Conservation (phyloP, 2,113 vertebrate species). For the Pteruthius melanotis region DNA sequence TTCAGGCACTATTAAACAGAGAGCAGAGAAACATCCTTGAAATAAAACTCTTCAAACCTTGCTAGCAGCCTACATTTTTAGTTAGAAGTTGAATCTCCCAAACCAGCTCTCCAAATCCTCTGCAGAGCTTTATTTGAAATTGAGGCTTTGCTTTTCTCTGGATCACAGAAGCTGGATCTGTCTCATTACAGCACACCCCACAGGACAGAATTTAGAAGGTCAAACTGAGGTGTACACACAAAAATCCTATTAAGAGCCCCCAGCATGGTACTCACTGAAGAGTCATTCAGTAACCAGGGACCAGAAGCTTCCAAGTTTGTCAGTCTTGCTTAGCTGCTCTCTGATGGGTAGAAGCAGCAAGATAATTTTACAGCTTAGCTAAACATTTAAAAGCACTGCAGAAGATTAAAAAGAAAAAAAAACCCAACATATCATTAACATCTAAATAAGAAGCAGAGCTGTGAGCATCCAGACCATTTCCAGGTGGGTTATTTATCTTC, state of each 20-base stretch:
- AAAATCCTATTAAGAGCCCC: conserved; percentile 41
- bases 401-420: not conserved
- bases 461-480: not conserved
- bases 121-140: not conserved
- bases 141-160: not conserved
- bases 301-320: not conserved
- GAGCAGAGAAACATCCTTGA: not conserved
- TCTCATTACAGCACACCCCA: conserved; percentile 13
- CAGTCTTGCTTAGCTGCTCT: not conserved
- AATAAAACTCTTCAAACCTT: not conserved
- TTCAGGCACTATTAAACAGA: not conserved
- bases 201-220: not conserved
- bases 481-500: not conserved
- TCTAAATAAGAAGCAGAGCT: not conserved
- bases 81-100: not conserved
- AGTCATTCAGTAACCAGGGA: not conserved
- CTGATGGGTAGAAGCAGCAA: not conserved
- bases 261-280: conserved; percentile 25
- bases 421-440: not conserved
- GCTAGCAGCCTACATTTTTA: not conserved
- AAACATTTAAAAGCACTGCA: not conserved
- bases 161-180: not conserved
- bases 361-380: not conserved
- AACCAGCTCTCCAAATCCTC: not conserved
- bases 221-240: not conserved